These are phyloP conservation scores for Chelon labrosus DNA, from an alignment of 2,797 vertebrate genomes.

Conservation along the genomic window DNA sequence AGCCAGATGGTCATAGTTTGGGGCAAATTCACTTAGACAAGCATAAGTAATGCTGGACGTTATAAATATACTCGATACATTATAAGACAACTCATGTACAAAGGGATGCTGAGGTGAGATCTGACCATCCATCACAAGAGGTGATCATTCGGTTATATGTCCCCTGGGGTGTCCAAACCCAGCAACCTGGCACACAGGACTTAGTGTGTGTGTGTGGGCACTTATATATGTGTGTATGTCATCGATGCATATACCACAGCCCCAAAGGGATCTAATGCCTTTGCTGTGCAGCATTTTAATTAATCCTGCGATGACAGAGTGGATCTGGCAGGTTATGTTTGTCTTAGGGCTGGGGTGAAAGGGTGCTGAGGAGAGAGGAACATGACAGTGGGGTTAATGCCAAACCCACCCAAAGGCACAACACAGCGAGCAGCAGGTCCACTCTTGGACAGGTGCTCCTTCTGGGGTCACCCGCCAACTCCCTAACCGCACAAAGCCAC, in stretches of 20 bases:
- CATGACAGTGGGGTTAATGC: conserved; percentile 73
- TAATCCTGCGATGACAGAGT: conserved; percentile 80
- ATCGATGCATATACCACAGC: conserved; percentile 42
- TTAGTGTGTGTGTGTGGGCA: conserved; percentile 20
- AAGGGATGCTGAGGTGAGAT: conserved; percentile 55
- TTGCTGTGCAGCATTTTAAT: conserved; percentile 80
- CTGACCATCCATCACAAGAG: conserved; percentile 74
- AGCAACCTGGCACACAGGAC: conserved; percentile 52
- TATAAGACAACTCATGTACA: conserved; percentile 65
- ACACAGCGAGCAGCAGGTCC: conserved; percentile 65
- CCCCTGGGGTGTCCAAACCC: conserved; percentile 64
- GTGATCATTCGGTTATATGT: conserved; percentile 68
- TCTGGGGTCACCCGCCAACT: conserved; percentile 67
- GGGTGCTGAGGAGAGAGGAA: conserved; percentile 48
- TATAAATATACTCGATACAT: conserved; percentile 73
- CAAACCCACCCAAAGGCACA: conserved; percentile 66
- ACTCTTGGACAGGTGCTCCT: conserved; percentile 71
- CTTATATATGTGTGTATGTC: conserved; percentile 36
- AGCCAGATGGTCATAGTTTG: conserved; percentile 84
- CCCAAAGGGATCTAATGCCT: conserved; percentile 64
- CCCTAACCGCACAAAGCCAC: conserved; percentile 65
- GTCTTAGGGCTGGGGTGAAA: conserved; percentile 61
- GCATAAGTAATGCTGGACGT: conserved; percentile 76
- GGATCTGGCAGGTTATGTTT: conserved; percentile 73
- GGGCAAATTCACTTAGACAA: conserved; percentile 80